Base-by-base conservation (phyloP, 2,113 vertebrate species). In the Alligator mississippiensis region DNA sequence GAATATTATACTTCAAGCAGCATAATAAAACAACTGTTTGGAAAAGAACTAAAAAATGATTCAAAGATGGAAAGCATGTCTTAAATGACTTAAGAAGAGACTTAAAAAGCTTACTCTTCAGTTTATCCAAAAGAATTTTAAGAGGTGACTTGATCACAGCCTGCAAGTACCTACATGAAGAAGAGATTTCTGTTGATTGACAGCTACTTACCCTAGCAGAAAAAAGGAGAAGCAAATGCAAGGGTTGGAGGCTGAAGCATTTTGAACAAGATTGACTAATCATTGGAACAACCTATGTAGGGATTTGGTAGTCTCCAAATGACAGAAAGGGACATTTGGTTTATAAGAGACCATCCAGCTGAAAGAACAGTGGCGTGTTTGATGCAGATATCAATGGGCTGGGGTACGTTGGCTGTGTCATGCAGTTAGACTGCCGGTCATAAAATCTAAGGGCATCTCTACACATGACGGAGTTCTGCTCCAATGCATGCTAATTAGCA, bases 151-250 rank as follows among this genome's bases (percentile, higher is more conserved):
- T 95, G 84, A 89, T 93, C 91, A 85, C 90, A 95, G 93, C 87
- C 93, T 93, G 75, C 75, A 93, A 59, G 64, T 96, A 96, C 94
- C 94, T 96, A 90, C 93, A 93, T 95, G 95, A 89, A 93, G 92
- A 95, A 90, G 87, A 96, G 91, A 96, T 96, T 96, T 93, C 94
- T 96, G 95, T 94, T 94, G 95, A 94, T 87, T 92, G 91, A 96
- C 79, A 93, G 93, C 93, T 95, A 87, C 87, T 94, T 90, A 95
- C 95, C 84, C 75, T 70, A 93, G 94, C 64, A 84, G 91, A 84
- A 95, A 89, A 96, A 95, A 84, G 91, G 90, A 93, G 88, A 95
- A 87, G 87, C 87, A 95, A 77, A 92, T 83, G 86, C 90, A 93
- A 38, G 90, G 87, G 94, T 87, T 93, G 87, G 93, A 93, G 84